Evolutionary conservation across 2,113 vertebrate species (phyloP).

Genomic region (Hemiscyllium ocellatum): DNA sequence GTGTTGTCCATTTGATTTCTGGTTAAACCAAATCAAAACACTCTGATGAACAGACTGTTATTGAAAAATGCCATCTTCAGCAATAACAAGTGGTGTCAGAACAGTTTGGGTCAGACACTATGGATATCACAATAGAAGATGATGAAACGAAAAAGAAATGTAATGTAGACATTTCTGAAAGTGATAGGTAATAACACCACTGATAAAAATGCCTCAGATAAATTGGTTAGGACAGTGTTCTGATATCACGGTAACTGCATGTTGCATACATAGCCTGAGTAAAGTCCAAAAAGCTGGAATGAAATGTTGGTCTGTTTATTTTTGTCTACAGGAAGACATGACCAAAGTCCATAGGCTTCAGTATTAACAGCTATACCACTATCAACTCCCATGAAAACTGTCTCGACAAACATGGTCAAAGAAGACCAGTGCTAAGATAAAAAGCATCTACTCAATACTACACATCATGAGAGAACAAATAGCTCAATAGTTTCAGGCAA

Average conservation of each 20-base stretch:
- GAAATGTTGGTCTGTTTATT: not conserved
- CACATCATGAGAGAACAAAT: not conserved
- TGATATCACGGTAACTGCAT: not conserved
- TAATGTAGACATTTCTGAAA: not conserved
- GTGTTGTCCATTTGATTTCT: not conserved
- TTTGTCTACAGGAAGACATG: not conserved
- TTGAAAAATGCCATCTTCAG: not conserved
- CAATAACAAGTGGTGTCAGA: not conserved
- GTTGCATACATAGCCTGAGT: not conserved
- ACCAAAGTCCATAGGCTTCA: not conserved
- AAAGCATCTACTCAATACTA: not conserved
- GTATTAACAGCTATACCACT: not conserved
- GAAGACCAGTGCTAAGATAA: not conserved
- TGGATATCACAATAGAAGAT: not conserved
- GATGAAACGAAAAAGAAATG: not conserved
- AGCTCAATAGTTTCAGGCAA: not conserved
- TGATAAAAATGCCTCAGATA: not conserved
- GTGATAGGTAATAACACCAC: not conserved
- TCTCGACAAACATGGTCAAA: not conserved
- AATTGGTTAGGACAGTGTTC: not conserved
- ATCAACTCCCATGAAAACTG: not conserved
- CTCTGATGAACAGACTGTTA: not conserved
- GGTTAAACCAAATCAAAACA: not conserved
- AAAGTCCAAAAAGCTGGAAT: not conserved
- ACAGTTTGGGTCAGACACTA: not conserved